phyloP scores from a whole-genome alignment of 2,888 invertebrate species.

The Arenicola marina region DNA sequence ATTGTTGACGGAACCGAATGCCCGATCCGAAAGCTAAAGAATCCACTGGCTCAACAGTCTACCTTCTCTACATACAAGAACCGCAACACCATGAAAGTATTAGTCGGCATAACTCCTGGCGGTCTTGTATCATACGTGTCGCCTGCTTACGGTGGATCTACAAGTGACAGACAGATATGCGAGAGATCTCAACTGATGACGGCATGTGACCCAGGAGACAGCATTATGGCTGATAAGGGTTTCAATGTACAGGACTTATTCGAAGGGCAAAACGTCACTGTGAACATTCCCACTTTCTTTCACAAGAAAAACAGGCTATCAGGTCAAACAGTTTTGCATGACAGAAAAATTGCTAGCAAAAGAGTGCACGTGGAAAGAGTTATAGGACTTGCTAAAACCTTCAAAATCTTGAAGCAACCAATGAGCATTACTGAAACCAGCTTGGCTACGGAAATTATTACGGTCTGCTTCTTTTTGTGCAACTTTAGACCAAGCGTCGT shows the following conservation, averaged over 20 bases:
- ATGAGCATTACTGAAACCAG: constrained; percentile 18
- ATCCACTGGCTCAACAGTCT: constrained; percentile 31
- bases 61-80: constrained; percentile 41
- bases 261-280: constrained; percentile 22
- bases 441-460: constrained; percentile 2
- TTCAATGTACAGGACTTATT: constrained; percentile 30
- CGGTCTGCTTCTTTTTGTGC: not conserved
- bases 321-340: constrained; percentile 24
- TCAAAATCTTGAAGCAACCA: constrained; percentile 16
- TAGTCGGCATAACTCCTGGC: constrained; percentile 33
- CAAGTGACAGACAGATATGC: constrained; percentile 32
- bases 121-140: constrained; percentile 35
- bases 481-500: not conserved
- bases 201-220: constrained; percentile 10
- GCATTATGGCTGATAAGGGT: constrained; percentile 25
- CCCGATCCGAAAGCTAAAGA: constrained; percentile 34
- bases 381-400: constrained; percentile 27
- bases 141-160: constrained; percentile 36
- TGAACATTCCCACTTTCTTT: constrained; percentile 36
- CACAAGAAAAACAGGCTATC: constrained; percentile 32
- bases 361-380: constrained; percentile 36
- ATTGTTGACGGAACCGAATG: constrained; percentile 39
- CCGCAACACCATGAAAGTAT: constrained; percentile 37
- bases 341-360: constrained; percentile 34
- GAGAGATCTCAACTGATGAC: constrained; percentile 7